Evolutionary conservation across 2,888 invertebrate species (phyloP).

Genomic region (Lycocerus yunnanus): DNA sequence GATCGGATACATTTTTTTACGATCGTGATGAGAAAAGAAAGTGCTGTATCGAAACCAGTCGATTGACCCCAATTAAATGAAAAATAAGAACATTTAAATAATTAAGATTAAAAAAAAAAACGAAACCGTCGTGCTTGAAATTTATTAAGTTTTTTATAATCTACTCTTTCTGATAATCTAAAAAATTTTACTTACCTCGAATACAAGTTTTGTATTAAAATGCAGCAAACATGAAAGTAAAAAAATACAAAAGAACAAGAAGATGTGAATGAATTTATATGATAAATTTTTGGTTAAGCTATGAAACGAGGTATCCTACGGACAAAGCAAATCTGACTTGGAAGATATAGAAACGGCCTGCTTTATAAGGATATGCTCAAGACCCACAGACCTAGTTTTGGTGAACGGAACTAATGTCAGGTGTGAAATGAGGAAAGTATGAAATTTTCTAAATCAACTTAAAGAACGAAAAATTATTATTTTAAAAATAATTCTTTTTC

Average conservation of each 20-base stretch:
- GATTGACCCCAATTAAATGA: constrained; percentile 27
- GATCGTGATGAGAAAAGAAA: constrained; percentile 45
- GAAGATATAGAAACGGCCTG: constrained; percentile 19
- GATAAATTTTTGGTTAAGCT: not conserved
- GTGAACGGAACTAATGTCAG: constrained; percentile 20
- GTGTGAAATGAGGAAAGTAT: constrained; percentile 19
- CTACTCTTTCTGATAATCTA: not conserved
- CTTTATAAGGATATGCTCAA: constrained; percentile 49
- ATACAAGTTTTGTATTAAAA: not conserved
- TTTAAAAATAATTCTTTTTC: not conserved
- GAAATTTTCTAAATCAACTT: not conserved
- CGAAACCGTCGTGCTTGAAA: not conserved
- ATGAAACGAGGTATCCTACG: constrained; percentile 1
- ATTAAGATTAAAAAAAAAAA: not conserved
- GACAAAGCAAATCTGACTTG: constrained; percentile 19
- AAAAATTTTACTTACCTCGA: not conserved
- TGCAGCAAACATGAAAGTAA: not conserved
- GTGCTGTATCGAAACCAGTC: constrained; percentile 47
- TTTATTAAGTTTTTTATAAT: not conserved
- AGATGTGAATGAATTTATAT: not conserved
- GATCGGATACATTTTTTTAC: constrained; percentile 8
- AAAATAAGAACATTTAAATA: constrained; percentile 8
- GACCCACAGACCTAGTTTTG: constrained; percentile 50
- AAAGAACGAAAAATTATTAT: not conserved
- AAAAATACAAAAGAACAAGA: not conserved